phyloP scores from a whole-genome alignment of 2,113 vertebrate genomes.

The Crotalus horridus region DNA sequence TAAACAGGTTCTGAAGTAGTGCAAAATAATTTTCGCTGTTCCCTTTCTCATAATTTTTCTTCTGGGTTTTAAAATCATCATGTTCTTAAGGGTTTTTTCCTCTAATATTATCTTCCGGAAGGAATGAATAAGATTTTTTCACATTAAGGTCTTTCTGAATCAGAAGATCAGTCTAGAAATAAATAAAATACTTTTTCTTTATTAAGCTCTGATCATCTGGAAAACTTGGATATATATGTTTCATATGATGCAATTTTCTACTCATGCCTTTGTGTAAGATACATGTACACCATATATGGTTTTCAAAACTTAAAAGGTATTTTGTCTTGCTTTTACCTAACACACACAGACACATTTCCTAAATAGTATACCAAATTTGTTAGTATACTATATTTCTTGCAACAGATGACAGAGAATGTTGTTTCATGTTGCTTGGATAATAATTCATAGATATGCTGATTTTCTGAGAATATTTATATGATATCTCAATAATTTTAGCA shows the following conservation, averaged over 20 bases:
- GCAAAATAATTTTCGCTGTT: not conserved
- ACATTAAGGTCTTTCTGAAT: constrained; percentile 30
- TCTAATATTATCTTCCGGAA: not conserved
- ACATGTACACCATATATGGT: not conserved
- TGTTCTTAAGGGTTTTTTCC: not conserved
- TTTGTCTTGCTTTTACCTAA: constrained; percentile 12
- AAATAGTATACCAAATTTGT: not conserved
- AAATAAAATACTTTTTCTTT: not conserved
- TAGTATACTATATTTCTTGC: not conserved
- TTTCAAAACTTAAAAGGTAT: constrained; percentile 4
- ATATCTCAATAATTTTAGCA: not conserved
- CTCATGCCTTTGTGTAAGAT: constrained; percentile 16
- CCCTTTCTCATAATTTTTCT: not conserved
- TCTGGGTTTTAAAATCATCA: constrained; percentile 9
- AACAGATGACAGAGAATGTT: not conserved
- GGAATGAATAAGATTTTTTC: not conserved
- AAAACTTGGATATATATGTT: constrained; percentile 5
- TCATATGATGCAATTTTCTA: constrained; percentile 21
- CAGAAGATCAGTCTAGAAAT: constrained; percentile 27
- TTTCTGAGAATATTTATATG: not conserved
- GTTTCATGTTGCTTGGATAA: not conserved
- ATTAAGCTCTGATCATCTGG: not conserved
- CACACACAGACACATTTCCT: not conserved
- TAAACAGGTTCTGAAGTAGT: constrained; percentile 13
- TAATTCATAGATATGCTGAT: not conserved